These are phyloP conservation scores for Amorpha juglandis DNA, from an alignment of 2,888 invertebrate genomes.

Conservation along the genomic window DNA sequence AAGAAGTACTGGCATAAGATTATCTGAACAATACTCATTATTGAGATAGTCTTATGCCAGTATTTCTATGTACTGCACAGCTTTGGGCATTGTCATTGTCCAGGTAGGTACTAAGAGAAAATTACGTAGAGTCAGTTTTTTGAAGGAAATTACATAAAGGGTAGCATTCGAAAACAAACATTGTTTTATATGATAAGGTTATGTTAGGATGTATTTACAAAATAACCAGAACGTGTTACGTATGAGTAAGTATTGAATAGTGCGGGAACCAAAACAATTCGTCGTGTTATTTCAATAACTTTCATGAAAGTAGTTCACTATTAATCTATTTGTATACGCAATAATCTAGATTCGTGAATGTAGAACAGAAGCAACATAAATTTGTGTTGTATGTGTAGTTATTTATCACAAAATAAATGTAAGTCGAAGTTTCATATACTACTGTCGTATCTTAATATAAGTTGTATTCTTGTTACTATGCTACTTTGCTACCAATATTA, in stretches of 20 bases:
- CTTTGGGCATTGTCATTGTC: too few relatives aligned
- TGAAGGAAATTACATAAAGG: too few relatives aligned
- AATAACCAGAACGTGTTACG: conserved; percentile 32
- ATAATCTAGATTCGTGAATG: conserved; percentile 25
- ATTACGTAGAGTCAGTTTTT: too few relatives aligned
- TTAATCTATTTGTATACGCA: conserved; percentile 29
- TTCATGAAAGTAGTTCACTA: conserved; percentile 35
- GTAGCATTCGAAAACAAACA: background rate
- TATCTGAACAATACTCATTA: too few relatives aligned
- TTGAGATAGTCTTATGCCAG: background rate
- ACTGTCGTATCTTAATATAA: too few relatives aligned
- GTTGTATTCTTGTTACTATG: too few relatives aligned
- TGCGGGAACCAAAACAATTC: conserved; percentile 38
- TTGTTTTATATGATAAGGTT: conserved; percentile 1
- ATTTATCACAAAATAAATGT: conserved; percentile 6
- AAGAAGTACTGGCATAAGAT: background rate
- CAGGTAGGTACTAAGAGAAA: too few relatives aligned
- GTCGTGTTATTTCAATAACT: conserved; percentile 34
- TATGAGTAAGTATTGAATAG: conserved; percentile 27
- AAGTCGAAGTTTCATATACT: background rate
- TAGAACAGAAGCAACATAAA: conserved; percentile 27
- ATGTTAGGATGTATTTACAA: conserved; percentile 22
- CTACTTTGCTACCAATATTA: too few relatives aligned
- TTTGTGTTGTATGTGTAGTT: conserved; percentile 4
- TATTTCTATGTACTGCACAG: background rate